These are phyloP conservation scores for Tyrophagus putrescentiae DNA, from an alignment of 1,140 invertebrate genomes.

Conservation along the genomic window DNA sequence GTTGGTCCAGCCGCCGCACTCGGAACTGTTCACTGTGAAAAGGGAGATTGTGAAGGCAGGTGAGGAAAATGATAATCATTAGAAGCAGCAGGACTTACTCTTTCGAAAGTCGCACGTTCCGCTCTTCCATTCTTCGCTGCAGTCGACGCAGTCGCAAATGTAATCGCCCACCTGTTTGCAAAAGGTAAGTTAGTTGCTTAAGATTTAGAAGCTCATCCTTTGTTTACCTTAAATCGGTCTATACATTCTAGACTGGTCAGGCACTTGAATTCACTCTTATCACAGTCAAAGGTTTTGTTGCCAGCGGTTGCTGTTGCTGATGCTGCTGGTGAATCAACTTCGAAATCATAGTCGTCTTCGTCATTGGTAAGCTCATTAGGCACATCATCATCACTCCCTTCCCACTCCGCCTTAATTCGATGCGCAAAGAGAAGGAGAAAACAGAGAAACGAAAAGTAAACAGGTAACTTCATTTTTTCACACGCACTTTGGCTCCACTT, in stretches of 20 bases:
- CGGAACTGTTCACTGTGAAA: not conserved
- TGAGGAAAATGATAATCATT: not conserved
- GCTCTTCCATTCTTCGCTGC: not conserved
- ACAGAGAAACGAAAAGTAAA: too few species aligned
- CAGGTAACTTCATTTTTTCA: too few species aligned
- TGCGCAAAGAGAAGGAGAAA: constrained; percentile 1
- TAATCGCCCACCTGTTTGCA: not conserved
- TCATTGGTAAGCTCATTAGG: too few species aligned
- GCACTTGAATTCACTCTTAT: not conserved
- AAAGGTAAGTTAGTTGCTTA: too few species aligned
- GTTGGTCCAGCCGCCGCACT: not conserved
- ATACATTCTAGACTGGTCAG: not conserved
- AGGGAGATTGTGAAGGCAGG: not conserved
- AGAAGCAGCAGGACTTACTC: not conserved
- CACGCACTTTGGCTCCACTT: too few species aligned
- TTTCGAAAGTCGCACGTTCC: constrained; percentile 3
- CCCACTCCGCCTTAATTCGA: not conserved
- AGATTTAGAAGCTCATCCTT: too few species aligned
- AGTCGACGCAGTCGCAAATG: not conserved
- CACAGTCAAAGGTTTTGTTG: not conserved
- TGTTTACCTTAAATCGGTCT: not conserved
- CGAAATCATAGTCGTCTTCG: not conserved
- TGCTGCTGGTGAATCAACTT: not conserved
- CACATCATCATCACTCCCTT: not conserved
- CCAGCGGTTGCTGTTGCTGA: not conserved